Percentiles rank a stretch among this genome's conserved stretches.
These are phyloP conservation scores for Rattus norvegicus DNA, from an alignment of 2,113 vertebrate species.

Conservation along the genomic window DNA sequence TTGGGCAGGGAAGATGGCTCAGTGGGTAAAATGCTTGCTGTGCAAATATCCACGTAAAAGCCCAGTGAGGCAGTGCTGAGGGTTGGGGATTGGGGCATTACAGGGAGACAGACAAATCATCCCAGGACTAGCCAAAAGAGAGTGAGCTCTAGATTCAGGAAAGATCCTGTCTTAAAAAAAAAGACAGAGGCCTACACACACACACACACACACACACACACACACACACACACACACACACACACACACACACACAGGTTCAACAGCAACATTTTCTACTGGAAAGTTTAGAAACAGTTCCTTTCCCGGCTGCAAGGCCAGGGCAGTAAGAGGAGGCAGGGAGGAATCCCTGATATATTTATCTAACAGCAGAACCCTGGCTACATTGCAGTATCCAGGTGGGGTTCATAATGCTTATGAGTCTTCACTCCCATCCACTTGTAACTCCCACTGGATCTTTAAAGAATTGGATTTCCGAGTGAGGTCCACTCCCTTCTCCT, in stretches of 20 bases:
- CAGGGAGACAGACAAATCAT: not conserved
- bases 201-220: too few species aligned
- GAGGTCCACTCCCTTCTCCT: conserved; percentile 45
- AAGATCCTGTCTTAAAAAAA: not conserved
- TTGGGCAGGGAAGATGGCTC: not conserved
- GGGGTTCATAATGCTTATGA: conserved; percentile 22
- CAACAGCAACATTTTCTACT: conserved; percentile 32
- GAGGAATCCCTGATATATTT: not conserved
- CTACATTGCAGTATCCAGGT: not conserved
- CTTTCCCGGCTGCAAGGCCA: conserved; percentile 25
- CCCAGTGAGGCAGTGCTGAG: not conserved
- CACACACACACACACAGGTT: not conserved
- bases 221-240: not conserved
- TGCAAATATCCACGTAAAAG: not conserved
- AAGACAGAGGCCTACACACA: not conserved
- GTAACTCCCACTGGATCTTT: conserved; percentile 5
- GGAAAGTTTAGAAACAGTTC: conserved; percentile 16
- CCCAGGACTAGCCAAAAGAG: not conserved
- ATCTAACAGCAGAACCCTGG: conserved; percentile 8
- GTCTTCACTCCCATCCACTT: not conserved
- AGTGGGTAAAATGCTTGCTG: not conserved
- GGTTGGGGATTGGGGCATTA: not conserved
- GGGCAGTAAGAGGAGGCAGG: not conserved
- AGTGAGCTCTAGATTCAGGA: not conserved
- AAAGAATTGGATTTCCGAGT: conserved; percentile 36